phyloP scores from a whole-genome alignment of 2,797 vertebrate species.

The Chaunax sp. region DNA sequence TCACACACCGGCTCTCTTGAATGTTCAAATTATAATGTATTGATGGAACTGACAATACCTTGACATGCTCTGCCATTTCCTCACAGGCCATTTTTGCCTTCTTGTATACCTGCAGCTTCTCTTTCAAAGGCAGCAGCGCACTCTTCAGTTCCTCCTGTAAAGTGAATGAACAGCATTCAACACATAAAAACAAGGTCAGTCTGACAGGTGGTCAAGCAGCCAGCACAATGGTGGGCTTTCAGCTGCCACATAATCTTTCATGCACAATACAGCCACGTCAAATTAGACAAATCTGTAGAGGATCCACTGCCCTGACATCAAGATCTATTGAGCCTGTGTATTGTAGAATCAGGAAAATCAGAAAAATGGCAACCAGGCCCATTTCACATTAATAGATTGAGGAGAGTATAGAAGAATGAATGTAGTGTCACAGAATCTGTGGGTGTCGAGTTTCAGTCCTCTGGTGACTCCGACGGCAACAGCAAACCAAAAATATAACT shows the following conservation, averaged over 20 bases:
- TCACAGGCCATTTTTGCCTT: constrained; percentile 76
- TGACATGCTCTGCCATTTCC: constrained; percentile 80
- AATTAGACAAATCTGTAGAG: constrained; percentile 11
- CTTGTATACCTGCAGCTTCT: constrained; percentile 80
- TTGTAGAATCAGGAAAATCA: constrained; percentile 11
- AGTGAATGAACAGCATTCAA: constrained; percentile 54
- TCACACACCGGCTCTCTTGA: not conserved
- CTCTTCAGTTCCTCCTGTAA: constrained; percentile 84
- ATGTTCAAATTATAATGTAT: constrained; percentile 3
- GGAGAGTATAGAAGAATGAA: constrained; percentile 53
- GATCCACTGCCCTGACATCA: constrained; percentile 2
- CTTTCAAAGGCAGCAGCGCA: constrained; percentile 80
- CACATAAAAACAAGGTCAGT: constrained; percentile 56
- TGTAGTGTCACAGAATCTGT: constrained; percentile 61
- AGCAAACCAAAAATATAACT: constrained; percentile 73
- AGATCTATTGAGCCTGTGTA: constrained; percentile 2
- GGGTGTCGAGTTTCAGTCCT: constrained; percentile 80
- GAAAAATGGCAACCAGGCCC: not conserved
- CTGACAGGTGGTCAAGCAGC: constrained; percentile 58
- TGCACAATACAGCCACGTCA: constrained; percentile 27
- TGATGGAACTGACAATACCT: constrained; percentile 70
- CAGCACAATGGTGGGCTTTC: constrained; percentile 51
- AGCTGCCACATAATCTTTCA: constrained; percentile 55
- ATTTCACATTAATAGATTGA: constrained; percentile 15
- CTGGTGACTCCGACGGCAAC: constrained; percentile 49